Evolutionary conservation across 1,140 invertebrate species (phyloP).

Genomic region (Delia radicum): DNA sequence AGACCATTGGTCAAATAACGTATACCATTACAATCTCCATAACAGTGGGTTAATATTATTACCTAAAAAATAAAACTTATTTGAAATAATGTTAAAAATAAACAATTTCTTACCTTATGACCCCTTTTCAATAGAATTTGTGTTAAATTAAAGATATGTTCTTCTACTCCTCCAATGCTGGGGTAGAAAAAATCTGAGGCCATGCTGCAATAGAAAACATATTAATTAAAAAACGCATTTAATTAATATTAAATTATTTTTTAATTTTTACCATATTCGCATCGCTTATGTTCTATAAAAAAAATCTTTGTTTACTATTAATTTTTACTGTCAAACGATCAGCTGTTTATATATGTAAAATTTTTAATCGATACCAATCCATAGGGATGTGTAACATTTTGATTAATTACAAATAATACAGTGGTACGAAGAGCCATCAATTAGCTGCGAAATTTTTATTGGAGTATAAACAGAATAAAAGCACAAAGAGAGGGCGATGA

Average conservation of each 20-base stretch:
- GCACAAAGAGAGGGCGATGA: no score
- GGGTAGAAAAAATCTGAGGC: constrained; percentile 99
- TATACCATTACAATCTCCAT: constrained; percentile 73
- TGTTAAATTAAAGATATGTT: constrained; percentile 96
- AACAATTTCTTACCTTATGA: constrained; percentile 74
- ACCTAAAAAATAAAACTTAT: constrained; percentile 40
- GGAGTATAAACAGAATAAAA: no score
- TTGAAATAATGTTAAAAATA: not conserved
- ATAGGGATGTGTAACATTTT: no score
- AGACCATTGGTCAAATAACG: constrained; percentile 92
- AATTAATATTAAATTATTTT: not conserved
- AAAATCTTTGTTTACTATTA: constrained; percentile 11
- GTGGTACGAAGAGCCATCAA: no score
- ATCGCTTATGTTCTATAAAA: constrained; percentile 19
- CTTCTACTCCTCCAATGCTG: constrained; percentile 98
- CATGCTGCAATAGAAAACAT: constrained; percentile 66
- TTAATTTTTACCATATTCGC: constrained; percentile 33
- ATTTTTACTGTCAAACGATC: not conserved
- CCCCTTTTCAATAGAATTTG: constrained; percentile 88
- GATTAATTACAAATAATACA: no score
- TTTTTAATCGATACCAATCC: not conserved
- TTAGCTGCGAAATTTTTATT: no score
- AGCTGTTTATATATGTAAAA: not conserved
- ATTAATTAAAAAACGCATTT: not conserved
- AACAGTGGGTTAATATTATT: constrained; percentile 91